Evolutionary conservation across 2,888 invertebrate genomes (phyloP).

Genomic region (Apotomis capreana): DNA sequence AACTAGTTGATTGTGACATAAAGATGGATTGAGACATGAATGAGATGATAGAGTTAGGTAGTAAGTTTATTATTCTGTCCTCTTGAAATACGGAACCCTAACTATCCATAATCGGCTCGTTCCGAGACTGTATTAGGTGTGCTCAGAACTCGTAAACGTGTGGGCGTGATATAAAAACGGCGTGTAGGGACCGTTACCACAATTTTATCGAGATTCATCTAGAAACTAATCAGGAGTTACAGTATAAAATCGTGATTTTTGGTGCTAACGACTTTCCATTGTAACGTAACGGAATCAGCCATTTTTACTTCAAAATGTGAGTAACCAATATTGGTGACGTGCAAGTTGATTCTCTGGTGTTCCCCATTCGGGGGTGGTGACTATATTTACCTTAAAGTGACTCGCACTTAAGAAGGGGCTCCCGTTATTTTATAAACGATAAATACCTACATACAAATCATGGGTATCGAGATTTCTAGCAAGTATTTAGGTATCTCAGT

Average conservation of each 20-base stretch:
- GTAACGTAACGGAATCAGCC: neutral
- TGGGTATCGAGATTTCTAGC: no score
- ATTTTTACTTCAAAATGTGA: neutral
- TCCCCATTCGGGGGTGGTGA: no score
- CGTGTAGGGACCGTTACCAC: neutral
- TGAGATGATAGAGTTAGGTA: no score
- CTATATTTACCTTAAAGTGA: no score
- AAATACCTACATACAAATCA: no score
- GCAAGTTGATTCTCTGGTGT: neutral
- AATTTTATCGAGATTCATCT: slow-evolving; percentile 22
- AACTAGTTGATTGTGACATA: no score
- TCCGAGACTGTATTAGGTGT: neutral
- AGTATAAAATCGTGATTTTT: neutral
- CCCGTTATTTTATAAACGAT: no score
- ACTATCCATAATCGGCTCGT: neutral
- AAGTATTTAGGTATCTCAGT: no score
- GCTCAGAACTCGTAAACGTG: neutral
- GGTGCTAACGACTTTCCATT: slow-evolving; percentile 3
- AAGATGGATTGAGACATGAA: no score
- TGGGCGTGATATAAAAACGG: slow-evolving; percentile 7
- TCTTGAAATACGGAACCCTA: neutral
- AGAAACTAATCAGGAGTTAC: slow-evolving; percentile 8
- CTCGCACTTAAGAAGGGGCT: no score
- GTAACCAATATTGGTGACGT: neutral
- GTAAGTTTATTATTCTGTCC: neutral